phyloP scores from a whole-genome alignment of 2,113 vertebrate genomes.

The Apodemus speciosus region DNA sequence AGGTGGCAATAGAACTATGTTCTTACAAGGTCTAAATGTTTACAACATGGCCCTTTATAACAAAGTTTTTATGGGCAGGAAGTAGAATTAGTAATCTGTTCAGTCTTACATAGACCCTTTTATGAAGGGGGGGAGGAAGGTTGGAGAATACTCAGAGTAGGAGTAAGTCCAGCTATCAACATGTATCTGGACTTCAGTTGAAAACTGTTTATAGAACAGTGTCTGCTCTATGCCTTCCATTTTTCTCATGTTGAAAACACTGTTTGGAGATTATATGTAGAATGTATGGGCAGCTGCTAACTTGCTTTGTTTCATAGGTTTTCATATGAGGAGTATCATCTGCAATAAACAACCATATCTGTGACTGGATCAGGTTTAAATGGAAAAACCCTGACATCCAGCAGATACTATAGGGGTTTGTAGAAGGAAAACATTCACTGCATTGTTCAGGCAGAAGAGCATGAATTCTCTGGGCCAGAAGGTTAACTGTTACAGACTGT shows the following conservation, averaged over 20 bases:
- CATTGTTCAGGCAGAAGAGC: conserved; percentile 18
- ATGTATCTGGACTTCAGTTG: background rate
- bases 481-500: background rate
- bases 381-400: conserved; percentile 8
- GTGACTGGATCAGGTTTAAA: background rate
- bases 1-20: background rate
- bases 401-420: background rate
- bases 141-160: background rate
- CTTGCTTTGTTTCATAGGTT: conserved; percentile 32
- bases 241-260: background rate
- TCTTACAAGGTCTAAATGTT: background rate
- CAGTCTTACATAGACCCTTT: background rate
- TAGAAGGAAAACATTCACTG: background rate
- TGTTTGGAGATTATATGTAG: background rate
- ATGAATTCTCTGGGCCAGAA: conserved; percentile 9
- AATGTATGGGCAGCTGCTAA: background rate
- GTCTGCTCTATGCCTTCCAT: background rate
- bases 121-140: background rate
- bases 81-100: background rate
- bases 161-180: background rate
- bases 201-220: background rate
- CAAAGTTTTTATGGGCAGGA: conserved; percentile 15
- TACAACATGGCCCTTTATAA: background rate
- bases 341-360: conserved; percentile 14
- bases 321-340: background rate